Conservation (phyloP, 2,797 vertebrate genomes). For the Leucoraja ocellata region DNA sequence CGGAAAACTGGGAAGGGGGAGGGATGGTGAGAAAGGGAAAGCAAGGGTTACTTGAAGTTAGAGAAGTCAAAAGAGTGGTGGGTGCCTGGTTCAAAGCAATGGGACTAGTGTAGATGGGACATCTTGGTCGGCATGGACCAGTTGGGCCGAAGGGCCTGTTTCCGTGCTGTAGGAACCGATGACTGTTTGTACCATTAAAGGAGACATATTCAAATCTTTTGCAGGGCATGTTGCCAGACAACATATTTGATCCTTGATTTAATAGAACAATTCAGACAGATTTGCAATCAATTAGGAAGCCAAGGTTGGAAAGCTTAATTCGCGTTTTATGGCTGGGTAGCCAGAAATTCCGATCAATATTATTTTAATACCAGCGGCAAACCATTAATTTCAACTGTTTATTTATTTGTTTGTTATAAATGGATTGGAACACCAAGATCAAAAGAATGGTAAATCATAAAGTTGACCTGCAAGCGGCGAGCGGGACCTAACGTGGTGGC, state of each 20-base stretch:
- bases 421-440: background rate
- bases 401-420: conserved; percentile 7
- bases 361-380: background rate
- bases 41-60: too few relatives aligned
- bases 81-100: too few relatives aligned
- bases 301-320: background rate
- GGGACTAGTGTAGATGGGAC: too few relatives aligned
- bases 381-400: background rate
- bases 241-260: background rate
- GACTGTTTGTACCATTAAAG: background rate
- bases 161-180: too few relatives aligned
- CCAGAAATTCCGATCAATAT: background rate
- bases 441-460: background rate
- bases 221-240: background rate
- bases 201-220: background rate
- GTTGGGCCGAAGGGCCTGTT: too few relatives aligned
- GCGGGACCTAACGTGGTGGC: too few relatives aligned
- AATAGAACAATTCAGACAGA: conserved; percentile 10
- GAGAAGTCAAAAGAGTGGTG: too few relatives aligned
- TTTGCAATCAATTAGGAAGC: conserved; percentile 1
- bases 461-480: background rate
- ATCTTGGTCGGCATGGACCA: too few relatives aligned
- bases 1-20: too few relatives aligned
- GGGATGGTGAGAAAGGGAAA: too few relatives aligned
- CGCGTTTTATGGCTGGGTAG: background rate